Percentiles rank a stretch among this genome's conserved stretches.
Conservation (phyloP, 2,113 vertebrate genomes). For the Urocynchramus pylzowi region DNA sequence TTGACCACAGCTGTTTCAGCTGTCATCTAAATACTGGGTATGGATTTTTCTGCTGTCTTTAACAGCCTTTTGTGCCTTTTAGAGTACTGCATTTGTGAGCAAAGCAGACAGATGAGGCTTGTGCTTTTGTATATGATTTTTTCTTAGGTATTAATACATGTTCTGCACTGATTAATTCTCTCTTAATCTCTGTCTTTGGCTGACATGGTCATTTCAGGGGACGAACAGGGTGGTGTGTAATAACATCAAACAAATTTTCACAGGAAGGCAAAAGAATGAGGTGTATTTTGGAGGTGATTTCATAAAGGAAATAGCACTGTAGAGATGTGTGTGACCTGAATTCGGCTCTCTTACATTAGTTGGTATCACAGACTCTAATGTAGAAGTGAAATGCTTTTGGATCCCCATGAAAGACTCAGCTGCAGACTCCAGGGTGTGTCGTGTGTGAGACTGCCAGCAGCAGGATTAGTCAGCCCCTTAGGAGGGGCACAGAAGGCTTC, state of each 20-base stretch:
- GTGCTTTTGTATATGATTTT: background rate
- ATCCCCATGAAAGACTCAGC: background rate
- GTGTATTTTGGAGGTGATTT: background rate
- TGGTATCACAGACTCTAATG: background rate
- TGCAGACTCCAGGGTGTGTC: background rate
- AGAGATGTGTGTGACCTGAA: background rate
- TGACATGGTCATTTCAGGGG: background rate
- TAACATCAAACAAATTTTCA: background rate
- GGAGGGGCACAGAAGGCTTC: background rate
- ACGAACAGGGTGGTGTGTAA: background rate
- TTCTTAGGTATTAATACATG: background rate
- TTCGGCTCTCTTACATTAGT: background rate
- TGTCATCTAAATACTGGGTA: background rate
- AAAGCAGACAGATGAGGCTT: background rate
- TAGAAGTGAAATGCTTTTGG: background rate
- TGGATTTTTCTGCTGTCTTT: background rate
- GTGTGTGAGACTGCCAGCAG: background rate
- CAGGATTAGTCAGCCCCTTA: background rate
- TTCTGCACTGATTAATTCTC: background rate
- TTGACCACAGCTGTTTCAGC: background rate
- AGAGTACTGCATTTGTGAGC: background rate
- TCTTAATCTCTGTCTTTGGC: background rate
- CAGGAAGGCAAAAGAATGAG: background rate
- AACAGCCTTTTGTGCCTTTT: slow-evolving; percentile 16
- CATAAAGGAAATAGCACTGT: background rate